These are phyloP conservation scores for Huso huso DNA, from an alignment of 2,797 vertebrate genomes.

Conservation along the genomic window DNA sequence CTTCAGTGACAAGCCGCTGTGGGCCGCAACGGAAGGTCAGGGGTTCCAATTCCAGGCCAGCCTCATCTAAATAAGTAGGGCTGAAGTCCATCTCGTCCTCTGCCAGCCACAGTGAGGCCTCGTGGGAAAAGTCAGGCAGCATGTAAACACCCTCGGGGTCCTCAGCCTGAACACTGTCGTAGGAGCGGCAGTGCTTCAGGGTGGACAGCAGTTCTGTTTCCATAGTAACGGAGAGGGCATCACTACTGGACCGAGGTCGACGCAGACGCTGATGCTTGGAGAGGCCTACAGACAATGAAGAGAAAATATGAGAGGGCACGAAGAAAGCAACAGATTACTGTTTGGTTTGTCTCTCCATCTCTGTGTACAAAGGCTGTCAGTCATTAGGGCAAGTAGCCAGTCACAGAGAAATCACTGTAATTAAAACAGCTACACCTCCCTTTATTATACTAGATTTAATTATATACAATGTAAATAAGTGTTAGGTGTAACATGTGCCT, in stretches of 20 bases:
- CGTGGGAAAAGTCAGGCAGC: conserved; percentile 47
- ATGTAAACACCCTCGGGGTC: conserved; percentile 47
- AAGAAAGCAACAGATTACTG: background rate
- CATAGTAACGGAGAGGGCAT: conserved; percentile 54
- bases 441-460: too few species aligned
- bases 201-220: conserved; percentile 32
- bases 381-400: too few species aligned
- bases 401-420: too few species aligned
- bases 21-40: conserved; percentile 25
- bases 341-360: background rate
- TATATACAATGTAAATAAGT: too few species aligned
- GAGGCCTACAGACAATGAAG: conserved; percentile 34
- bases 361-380: background rate
- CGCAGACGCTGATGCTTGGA: conserved; percentile 52
- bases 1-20: conserved; percentile 42
- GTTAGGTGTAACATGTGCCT: too few species aligned
- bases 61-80: conserved; percentile 49
- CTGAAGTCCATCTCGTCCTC: conserved; percentile 62
- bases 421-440: too few species aligned
- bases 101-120: conserved; percentile 39
- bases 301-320: background rate
- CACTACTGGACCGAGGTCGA: conserved; percentile 63
- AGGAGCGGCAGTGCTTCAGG: conserved; percentile 50
- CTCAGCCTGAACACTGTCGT: conserved; percentile 52
- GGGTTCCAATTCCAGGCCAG: conserved; percentile 37